A percentile compares a stretch with the other conserved stretches of the same genome.
Evolutionary conservation across 2,797 vertebrate genomes (phyloP).

Genomic region (Pipistrellus pygmaeus): DNA sequence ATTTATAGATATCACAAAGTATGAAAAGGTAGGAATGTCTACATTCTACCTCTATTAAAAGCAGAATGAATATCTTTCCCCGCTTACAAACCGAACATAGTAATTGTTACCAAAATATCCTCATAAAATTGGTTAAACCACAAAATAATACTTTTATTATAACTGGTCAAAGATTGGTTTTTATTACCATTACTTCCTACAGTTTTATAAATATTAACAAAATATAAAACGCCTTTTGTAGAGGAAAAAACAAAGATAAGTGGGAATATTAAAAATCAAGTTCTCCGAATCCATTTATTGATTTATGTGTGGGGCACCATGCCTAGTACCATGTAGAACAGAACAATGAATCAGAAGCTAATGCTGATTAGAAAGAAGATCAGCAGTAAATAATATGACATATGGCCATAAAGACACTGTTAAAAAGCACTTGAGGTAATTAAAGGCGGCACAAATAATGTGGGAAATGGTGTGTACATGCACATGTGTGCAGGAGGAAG

Average conservation of each 20-base stretch:
- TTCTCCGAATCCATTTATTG: constrained; percentile 1
- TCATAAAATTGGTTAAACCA: neutral
- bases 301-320: neutral
- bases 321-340: neutral
- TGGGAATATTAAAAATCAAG: neutral
- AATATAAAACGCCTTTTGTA: neutral
- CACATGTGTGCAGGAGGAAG: neutral
- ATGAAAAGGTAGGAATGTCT: neutral
- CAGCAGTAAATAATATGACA: neutral
- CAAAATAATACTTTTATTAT: constrained; percentile 5
- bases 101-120: constrained; percentile 11
- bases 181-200: neutral
- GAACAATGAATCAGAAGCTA: constrained; percentile 22
- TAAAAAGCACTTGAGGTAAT: neutral
- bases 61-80: neutral
- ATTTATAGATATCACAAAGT: neutral
- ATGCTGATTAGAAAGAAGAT: neutral
- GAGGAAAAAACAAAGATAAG: neutral
- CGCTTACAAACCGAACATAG: neutral
- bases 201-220: neutral
- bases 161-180: neutral
- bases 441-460: neutral
- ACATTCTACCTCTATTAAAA: neutral
- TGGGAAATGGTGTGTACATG: neutral
- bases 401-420: neutral